Evolutionary conservation across 2,113 vertebrate species (phyloP), one percentile per base, ranked within the genome.

Genomic region (Lucifuga dentata): DNA sequence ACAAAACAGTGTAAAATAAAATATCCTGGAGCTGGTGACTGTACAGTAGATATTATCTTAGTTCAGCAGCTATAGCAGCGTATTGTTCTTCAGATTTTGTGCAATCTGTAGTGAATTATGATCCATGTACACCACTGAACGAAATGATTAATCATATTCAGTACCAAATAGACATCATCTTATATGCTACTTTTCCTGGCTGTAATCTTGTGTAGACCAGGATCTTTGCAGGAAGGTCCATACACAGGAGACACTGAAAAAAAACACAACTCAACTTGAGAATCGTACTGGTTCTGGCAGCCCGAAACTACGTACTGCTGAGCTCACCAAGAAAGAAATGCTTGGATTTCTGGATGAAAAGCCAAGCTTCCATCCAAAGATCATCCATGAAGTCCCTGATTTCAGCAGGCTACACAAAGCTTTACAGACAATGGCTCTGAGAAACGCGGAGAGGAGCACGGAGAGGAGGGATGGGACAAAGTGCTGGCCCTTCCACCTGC

Each of bases 401-500:
- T 97, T 96, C 73, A 90, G 92, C 55, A 83, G 72, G 80, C 90
- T 98, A 58, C 94, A 97, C 75, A 91, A 88, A 86, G 91, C 90
- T 1, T 94, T 98, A 81, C 96, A 95, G 84, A 94, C 72, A 67
- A 90, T 92, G 86, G 85, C 73, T 3, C 40, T 86, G 77, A 90
- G 76, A 43, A 94, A 78, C n/a, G n/a, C n/a, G n/a, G n/a, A n/a
- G n/a, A n/a, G n/a, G 80, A 77, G 26, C 7, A 7, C 80, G 38
- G 92, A 93, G 73, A 85, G 62, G 44, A 89, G 81, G 85, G 94
- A 95, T 39, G 68, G 75, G 26, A 97, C 93, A 7, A 91, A 20
- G 62, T 98, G 83, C 91, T 94, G 95, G 56, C 95, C 96, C 5
- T 99, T 99, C 89, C 63, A 80, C 65, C 86, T 98, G 38, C 93